These are phyloP conservation scores for Scolopax bukidnonensis DNA, from an alignment of 2,797 vertebrate species.

Conservation along the genomic window DNA sequence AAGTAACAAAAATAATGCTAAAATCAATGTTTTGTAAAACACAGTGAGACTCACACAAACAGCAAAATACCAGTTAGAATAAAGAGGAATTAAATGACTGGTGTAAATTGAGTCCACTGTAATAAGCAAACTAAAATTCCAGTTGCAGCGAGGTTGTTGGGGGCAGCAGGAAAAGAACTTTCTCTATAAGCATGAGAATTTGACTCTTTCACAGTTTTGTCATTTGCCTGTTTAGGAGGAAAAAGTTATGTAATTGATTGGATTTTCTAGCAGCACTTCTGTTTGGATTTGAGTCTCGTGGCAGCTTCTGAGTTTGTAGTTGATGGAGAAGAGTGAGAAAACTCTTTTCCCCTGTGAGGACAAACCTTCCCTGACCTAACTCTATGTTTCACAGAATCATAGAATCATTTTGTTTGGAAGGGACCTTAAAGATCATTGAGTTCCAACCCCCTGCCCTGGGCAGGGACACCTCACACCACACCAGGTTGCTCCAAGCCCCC, in stretches of 20 bases:
- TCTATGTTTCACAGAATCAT: no score
- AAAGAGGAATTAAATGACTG: background rate
- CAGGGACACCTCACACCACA: no score
- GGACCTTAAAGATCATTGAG: no score
- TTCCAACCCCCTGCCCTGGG: no score
- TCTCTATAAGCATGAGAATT: background rate
- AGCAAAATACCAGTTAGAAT: background rate
- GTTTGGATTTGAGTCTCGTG: background rate
- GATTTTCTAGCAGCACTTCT: background rate
- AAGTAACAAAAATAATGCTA: background rate
- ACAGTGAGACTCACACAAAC: background rate
- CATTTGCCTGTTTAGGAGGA: background rate
- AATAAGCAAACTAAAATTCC: background rate
- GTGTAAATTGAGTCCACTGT: background rate
- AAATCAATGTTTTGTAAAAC: background rate
- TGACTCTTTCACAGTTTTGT: background rate
- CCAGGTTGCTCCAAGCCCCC: no score
- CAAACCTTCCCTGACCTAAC: background rate
- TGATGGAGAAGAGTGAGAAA: background rate
- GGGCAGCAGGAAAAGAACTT: background rate
- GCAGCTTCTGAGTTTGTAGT: background rate
- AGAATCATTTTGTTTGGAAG: no score
- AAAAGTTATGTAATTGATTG: background rate
- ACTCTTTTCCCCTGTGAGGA: background rate
- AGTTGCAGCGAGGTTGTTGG: background rate